phyloP scores from a whole-genome alignment of 2,113 vertebrate genomes.

The Heterotis niloticus region DNA sequence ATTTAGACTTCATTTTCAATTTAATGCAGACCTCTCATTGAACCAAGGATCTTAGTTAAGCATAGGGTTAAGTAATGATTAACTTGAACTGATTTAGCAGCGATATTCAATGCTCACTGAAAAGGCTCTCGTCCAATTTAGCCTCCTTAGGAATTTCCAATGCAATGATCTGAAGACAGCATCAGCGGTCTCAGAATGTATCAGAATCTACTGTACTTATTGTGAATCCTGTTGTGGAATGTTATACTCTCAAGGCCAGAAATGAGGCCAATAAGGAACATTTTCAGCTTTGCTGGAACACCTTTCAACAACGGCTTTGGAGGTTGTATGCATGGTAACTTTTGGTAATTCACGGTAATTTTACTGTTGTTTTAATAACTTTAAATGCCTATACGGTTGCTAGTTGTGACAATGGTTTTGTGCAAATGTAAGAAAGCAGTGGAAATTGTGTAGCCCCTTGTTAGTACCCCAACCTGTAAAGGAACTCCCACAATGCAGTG shows the following conservation, averaged over 20 bases:
- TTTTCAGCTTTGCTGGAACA: neutral
- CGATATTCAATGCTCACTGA: neutral
- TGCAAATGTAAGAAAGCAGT: neutral
- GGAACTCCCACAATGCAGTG: no score
- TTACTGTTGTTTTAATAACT: no score
- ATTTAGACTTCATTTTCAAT: neutral
- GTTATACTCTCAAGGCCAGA: neutral
- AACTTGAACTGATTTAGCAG: neutral
- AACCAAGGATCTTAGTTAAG: neutral
- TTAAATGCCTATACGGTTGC: no score
- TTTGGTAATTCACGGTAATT: no score
- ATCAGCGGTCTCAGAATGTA: neutral
- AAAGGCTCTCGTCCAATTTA: neutral
- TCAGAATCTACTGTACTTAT: conserved; percentile 12
- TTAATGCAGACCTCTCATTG: neutral
- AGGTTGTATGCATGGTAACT: neutral
- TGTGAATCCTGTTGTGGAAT: neutral
- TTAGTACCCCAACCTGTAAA: neutral
- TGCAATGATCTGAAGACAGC: neutral
- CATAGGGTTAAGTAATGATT: neutral
- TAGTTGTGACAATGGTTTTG: neutral
- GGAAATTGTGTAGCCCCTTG: neutral
- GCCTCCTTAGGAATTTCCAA: neutral
- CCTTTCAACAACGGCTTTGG: neutral
- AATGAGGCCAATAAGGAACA: conserved; percentile 12